Base-by-base conservation (phyloP, 1,140 invertebrate species). In the Drosophila kanapiae region DNA sequence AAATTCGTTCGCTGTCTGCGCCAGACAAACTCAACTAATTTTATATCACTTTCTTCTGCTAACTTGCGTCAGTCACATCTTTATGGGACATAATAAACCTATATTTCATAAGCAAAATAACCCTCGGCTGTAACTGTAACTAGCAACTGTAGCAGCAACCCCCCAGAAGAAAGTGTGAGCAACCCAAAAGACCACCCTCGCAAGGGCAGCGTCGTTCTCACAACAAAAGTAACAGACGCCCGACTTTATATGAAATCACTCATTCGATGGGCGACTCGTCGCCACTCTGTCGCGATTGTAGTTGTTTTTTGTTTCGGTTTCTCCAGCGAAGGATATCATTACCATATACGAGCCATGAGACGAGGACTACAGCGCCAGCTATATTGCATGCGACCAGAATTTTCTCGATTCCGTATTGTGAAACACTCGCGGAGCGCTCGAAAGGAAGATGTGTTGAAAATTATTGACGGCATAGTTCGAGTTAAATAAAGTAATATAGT, bases 251-350 rank as follows among this genome's bases (percentile, higher is more conserved):
- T 74, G 68, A 71, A 90, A 90, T 90, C 81, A 82, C 61, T 91
- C 81, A 85, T 69, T 85, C 78, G 77, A 71, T 71, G 75, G 68
- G 42, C 68, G 72, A 54, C 48, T 63, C 75, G 85, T 82, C 85
- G 85, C 85, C 85, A 90, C 56, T 75, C 75, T 75, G 85, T 80
- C 85, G 82, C 80, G 60, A 45, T 79, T 69, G 58, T 51, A 71
- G 51, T 67, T 59, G 61, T 57, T 67, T 37, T 53, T 64, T 70
- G 45, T 71, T 29, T 67, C 68, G 37, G 77, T 71, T 48, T 57
- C 67, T 31, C 51, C 64, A 62, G n/a, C 67, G 56, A 59, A 75
- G 90, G 80, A 91, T 90, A 87, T 91, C 80, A 91, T 91, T 91
- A 91, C 85, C 90, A 91, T 84, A 79, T 49, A 80, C 48, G 68